Percentiles rank a stretch among this genome's conserved stretches.
These are phyloP conservation scores for Heliothis virescens DNA, from an alignment of 1,140 invertebrate species.

Conservation along the genomic window DNA sequence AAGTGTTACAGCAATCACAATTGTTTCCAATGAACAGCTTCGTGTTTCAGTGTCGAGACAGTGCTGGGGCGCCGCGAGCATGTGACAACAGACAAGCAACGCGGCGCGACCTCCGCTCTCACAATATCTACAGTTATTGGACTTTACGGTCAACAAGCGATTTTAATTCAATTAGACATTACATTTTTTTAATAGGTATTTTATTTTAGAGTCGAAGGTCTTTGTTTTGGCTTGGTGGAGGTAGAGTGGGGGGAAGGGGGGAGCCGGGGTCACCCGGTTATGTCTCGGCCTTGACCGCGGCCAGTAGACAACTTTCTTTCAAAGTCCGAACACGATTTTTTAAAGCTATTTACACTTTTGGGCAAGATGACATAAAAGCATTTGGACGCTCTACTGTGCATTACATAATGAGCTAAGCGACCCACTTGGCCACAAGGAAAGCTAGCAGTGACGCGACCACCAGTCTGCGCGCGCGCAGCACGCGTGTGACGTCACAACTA, in stretches of 20 bases:
- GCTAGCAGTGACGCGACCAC: neutral
- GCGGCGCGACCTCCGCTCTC: no score
- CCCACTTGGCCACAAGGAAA: conserved; percentile 28
- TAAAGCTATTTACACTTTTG: conserved; percentile 16
- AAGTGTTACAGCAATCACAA: no score
- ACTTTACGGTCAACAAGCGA: conserved; percentile 13
- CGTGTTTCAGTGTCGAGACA: no score
- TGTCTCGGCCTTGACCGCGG: conserved; percentile 25
- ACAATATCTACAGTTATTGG: neutral
- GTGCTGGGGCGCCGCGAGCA: no score
- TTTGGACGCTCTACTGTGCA: neutral
- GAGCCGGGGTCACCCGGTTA: neutral
- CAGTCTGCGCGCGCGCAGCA: neutral
- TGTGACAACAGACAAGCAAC: no score
- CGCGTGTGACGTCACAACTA: conserved; percentile 28
- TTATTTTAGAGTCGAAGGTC: conserved; percentile 16
- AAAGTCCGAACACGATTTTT: neutral
- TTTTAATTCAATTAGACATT: conserved; percentile 3
- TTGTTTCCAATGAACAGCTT: no score
- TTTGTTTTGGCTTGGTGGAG: neutral
- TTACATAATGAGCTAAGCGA: conserved; percentile 35
- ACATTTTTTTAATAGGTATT: neutral
- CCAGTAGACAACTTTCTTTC: neutral
- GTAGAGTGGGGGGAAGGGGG: neutral
- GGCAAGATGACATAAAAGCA: conserved; percentile 18